Evolutionary conservation across 2,797 vertebrate genomes (phyloP), one percentile per base, ranked within the genome.

Genomic region (Tenualosa thibaudeaui): DNA sequence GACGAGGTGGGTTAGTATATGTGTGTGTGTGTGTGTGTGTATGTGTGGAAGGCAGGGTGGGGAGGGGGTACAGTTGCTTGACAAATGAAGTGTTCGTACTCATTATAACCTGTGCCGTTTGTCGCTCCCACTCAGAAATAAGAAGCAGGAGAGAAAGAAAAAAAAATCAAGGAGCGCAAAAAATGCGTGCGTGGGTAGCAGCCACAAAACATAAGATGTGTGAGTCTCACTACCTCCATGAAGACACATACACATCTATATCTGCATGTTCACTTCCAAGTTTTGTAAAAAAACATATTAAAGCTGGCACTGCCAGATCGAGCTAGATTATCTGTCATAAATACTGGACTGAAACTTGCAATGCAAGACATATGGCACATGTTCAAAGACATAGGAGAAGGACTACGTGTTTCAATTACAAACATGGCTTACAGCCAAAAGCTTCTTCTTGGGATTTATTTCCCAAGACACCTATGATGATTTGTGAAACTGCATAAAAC

Each of bases 71-170:
- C 68, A 75, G 68, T 75, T 31, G 68, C 68, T 40, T 75, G 68
- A 75, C 37, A 75, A 75, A 75, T 75, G 68, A 75, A 75, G 68
- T 75, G 68, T 75, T 75, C 40, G 68, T 15, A 75, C 68, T 40
- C 68, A 4, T 75, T 75, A 75, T 40, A 12, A 43, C 68, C 68
- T 40, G 31, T 15, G 15, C 13, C 1, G 26, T 31, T 5, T 5
- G 15, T 40, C 68, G 15, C 17, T 65, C 26, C 62, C 24, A 26
- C 62, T 65, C 9, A 31, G 24, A 65, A n/a, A 65, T 31, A 24
- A 24, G 62, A 65, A 26, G 62, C 3, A 24, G 26, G 24, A 31
- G 62, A 65, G 62, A 31, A 31, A 31, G 31, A 31, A 31, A 31
- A 31, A 7, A 62, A 53, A 62, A 62, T 62, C 58, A 62, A 62